Conservation (phyloP, 2,797 vertebrate genomes). For the Vipera latastei region DNA sequence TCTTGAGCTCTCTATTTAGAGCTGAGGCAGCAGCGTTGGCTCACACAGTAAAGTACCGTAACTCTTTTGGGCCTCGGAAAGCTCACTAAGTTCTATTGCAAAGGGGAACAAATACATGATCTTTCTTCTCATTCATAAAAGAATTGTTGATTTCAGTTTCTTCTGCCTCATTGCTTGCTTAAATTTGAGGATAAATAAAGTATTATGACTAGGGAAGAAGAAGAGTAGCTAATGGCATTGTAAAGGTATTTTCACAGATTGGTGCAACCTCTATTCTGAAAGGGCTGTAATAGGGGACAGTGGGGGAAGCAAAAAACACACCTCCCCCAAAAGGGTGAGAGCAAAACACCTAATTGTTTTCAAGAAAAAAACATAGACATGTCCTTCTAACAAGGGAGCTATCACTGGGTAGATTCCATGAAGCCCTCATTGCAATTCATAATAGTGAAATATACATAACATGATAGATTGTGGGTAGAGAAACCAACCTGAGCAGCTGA, state of each 20-base stretch:
- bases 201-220: not conserved
- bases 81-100: constrained; percentile 30
- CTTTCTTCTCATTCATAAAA: constrained; percentile 5
- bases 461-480: not conserved
- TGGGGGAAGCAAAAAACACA: not conserved
- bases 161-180: not conserved
- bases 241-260: not conserved
- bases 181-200: not conserved
- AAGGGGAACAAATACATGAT: not conserved
- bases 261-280: not conserved
- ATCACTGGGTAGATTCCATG: not conserved
- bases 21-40: constrained; percentile 9
- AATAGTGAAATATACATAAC: not conserved
- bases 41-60: constrained; percentile 6
- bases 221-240: not conserved
- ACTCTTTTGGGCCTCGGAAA: not conserved
- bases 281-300: not conserved
- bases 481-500: not conserved
- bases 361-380: not conserved
- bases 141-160: constrained; percentile 5
- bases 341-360: not conserved
- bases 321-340: not conserved
- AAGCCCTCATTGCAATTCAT: no score
- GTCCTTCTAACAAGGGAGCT: not conserved
- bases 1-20: constrained; percentile 27